phyloP scores from a whole-genome alignment of 2,113 vertebrate species.

The Corapipo altera region DNA sequence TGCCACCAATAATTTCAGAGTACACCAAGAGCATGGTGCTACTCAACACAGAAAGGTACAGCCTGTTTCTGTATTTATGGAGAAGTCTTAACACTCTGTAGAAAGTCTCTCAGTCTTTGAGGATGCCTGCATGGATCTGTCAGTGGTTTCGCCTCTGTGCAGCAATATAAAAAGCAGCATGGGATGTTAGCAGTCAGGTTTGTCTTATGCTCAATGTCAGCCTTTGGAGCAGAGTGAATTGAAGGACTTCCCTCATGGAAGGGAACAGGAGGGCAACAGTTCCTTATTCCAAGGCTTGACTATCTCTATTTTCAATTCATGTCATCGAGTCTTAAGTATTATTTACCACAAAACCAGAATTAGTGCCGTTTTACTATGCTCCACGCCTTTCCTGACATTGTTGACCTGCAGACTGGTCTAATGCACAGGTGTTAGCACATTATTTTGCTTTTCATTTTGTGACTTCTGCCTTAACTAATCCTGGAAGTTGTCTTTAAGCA shows the following conservation, averaged over 20 bases:
- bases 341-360: neutral
- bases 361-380: neutral
- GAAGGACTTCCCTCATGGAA: neutral
- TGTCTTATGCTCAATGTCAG: accelerated
- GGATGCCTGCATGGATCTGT: neutral
- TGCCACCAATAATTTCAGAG: neutral
- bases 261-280: neutral
- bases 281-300: neutral
- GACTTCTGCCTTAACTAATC: neutral
- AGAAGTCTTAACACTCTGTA: neutral
- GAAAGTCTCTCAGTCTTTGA: neutral
- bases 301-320: neutral
- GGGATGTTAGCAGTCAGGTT: neutral
- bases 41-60: neutral
- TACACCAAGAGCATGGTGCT: neutral
- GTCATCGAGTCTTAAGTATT: neutral
- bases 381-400: neutral
- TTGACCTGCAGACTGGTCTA: neutral
- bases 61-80: neutral
- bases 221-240: neutral
- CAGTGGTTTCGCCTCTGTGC: neutral
- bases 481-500: neutral
- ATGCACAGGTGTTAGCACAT: neutral
- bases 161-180: neutral
- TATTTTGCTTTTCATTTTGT: neutral